Evolutionary conservation across 2,888 invertebrate species (phyloP).

Genomic region (Himalopsyche tibetana): DNA sequence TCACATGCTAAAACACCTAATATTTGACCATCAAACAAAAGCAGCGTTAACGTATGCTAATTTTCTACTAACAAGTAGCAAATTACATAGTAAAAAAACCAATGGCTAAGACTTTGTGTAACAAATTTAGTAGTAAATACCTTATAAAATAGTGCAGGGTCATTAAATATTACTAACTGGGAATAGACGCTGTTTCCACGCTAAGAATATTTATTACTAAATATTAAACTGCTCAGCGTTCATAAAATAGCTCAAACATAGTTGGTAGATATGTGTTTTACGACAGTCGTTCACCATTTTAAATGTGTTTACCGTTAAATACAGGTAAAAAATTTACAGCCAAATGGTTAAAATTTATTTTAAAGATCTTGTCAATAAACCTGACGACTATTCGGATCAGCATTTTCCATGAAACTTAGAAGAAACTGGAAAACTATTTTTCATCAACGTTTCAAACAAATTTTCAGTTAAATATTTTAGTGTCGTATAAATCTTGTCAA

Average conservation of each 20-base stretch:
- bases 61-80: too few species aligned
- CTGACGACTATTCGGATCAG: neutral
- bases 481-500: too few species aligned
- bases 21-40: too few species aligned
- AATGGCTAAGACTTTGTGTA: neutral
- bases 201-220: neutral
- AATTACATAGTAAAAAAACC: too few species aligned
- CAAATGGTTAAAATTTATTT: neutral
- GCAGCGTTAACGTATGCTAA: too few species aligned
- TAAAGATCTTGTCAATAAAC: neutral
- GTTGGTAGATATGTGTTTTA: conserved; percentile 9
- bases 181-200: neutral
- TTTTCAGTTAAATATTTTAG: too few species aligned
- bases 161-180: neutral
- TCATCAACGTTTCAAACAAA: too few species aligned
- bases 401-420: neutral
- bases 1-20: too few species aligned
- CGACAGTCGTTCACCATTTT: neutral
- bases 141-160: neutral
- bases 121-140: neutral
- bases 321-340: conserved; percentile 6
- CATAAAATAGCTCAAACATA: neutral
- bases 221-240: neutral
- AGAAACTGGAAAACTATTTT: too few species aligned
- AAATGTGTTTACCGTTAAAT: neutral